Conservation (phyloP, 1,140 invertebrate species). For the Tyrophagus putrescentiae region DNA sequence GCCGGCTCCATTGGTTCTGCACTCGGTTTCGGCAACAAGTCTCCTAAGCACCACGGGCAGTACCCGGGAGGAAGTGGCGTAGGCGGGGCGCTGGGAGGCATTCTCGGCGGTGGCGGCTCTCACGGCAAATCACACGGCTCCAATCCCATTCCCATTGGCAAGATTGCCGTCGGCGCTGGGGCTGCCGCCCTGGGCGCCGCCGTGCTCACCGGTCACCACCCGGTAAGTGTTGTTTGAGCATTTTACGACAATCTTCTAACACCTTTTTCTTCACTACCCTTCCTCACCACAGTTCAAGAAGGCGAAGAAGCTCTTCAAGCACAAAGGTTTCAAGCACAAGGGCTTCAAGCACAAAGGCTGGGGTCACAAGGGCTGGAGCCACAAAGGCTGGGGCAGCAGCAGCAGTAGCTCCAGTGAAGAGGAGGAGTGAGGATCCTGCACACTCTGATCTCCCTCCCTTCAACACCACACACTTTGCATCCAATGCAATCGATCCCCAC, state of each 20-base stretch:
- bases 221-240: neutral
- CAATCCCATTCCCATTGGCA: constrained; percentile 8
- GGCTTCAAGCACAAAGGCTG: constrained; percentile 4
- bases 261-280: neutral
- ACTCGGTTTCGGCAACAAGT: constrained; percentile 1
- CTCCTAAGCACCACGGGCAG: neutral
- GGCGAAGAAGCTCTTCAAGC: constrained; percentile 13
- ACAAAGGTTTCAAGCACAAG: constrained; percentile 13
- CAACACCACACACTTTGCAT: too few relatives aligned
- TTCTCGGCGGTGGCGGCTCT: neutral
- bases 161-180: constrained; percentile 16
- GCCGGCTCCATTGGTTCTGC: constrained; percentile 12
- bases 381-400: neutral
- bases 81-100: neutral
- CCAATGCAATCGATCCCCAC: too few relatives aligned
- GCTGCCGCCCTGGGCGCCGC: constrained; percentile 14
- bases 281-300: constrained; percentile 13
- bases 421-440: too few relatives aligned
- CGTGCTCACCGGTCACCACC: constrained; percentile 8
- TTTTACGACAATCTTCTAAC: neutral
- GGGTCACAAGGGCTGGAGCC: too few relatives aligned
- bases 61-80: neutral
- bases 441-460: too few relatives aligned
- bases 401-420: constrained; percentile 16
- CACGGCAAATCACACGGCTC: constrained; percentile 3